These are phyloP conservation scores for Lepidurus arcticus DNA, from an alignment of 1,140 invertebrate species.

Conservation along the genomic window DNA sequence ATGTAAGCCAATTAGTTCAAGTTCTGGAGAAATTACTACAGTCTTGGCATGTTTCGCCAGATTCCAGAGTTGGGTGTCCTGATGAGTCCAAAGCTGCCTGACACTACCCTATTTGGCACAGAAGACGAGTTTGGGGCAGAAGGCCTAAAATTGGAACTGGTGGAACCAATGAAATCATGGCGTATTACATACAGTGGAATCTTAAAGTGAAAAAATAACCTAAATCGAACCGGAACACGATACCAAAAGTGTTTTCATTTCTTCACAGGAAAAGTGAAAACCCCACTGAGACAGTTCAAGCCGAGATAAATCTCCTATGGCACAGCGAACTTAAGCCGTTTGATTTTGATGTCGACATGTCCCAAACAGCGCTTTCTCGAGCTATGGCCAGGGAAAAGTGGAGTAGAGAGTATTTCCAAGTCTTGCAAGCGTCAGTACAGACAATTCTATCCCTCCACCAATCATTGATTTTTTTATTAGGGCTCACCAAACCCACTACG, in stretches of 20 bases:
- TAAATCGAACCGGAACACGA: background rate
- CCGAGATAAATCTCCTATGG: slow-evolving; percentile 44
- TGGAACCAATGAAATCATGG: slow-evolving; percentile 63
- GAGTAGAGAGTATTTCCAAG: slow-evolving; percentile 58
- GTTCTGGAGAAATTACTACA: background rate
- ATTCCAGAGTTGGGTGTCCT: slow-evolving; percentile 60
- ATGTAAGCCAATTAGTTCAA: background rate
- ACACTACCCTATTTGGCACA: slow-evolving; percentile 55
- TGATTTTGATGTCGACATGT: slow-evolving; percentile 61
- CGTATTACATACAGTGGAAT: slow-evolving; percentile 55
- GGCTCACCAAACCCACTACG: slow-evolving; percentile 66
- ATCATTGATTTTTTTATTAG: slow-evolving; percentile 44
- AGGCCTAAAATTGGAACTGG: slow-evolving; percentile 55
- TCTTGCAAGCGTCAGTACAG: slow-evolving; percentile 53
- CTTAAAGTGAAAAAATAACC: slow-evolving; percentile 50
- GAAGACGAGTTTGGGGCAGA: slow-evolving; percentile 53
- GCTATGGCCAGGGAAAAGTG: slow-evolving; percentile 59
- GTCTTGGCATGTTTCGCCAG: slow-evolving; percentile 37
- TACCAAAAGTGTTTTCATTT: background rate
- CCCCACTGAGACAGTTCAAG: slow-evolving; percentile 37
- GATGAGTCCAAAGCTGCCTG: slow-evolving; percentile 57
- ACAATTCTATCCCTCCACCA: slow-evolving; percentile 31
- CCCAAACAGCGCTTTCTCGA: slow-evolving; percentile 52
- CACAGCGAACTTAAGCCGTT: slow-evolving; percentile 47
- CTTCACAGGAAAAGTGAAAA: slow-evolving; percentile 30